These are phyloP conservation scores for Dipodomys merriami DNA, from an alignment of 2,113 vertebrate species.

Conservation along the genomic window DNA sequence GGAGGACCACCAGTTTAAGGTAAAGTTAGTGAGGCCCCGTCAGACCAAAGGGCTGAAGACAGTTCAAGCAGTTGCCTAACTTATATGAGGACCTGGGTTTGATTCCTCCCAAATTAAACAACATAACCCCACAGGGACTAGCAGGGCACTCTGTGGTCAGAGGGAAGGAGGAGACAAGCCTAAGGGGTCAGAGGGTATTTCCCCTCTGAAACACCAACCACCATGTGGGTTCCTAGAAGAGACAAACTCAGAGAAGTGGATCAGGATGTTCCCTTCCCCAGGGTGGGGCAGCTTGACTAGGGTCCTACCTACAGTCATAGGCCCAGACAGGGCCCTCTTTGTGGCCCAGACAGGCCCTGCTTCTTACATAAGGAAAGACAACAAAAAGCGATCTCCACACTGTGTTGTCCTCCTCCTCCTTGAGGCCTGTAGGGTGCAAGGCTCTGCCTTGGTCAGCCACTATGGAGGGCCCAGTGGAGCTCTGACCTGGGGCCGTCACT, in stretches of 20 bases:
- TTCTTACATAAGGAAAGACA: constrained; percentile 7
- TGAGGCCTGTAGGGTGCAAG: not conserved
- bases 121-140: too few relatives aligned
- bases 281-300: not conserved
- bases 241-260: not conserved
- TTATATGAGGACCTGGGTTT: too few relatives aligned
- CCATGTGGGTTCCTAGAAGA: not conserved
- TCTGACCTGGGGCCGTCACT: constrained; percentile 60
- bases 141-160: not conserved
- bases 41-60: too few relatives aligned
- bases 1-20: too few relatives aligned
- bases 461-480: constrained; percentile 42
- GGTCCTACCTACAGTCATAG: not conserved
- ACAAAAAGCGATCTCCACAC: not conserved
- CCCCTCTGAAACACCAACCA: not conserved
- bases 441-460: constrained; percentile 33
- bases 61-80: too few relatives aligned
- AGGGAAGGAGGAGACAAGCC: not conserved
- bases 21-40: too few relatives aligned
- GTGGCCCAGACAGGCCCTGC: not conserved
- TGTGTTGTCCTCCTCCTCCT: not conserved
- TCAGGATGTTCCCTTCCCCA: not conserved
- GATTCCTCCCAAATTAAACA: too few relatives aligned
- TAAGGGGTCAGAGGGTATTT: not conserved
- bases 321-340: not conserved